A percentile compares a stretch with the other conserved stretches of the same genome.
Evolutionary conservation across 2,113 vertebrate genomes (phyloP).

Genomic region (Macrotus californicus): DNA sequence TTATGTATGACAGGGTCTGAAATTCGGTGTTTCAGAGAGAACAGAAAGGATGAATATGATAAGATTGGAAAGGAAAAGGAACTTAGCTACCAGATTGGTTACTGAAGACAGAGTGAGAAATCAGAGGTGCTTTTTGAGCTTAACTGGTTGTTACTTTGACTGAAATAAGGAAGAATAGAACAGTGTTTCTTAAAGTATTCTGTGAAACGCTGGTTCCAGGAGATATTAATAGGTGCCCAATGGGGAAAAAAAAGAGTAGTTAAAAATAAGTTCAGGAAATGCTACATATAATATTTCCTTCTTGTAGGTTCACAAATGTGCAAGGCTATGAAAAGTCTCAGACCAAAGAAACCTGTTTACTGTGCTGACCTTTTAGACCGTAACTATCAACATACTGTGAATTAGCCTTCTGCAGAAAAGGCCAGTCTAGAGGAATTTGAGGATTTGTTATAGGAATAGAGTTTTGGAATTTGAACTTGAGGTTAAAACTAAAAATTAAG

Average conservation of each 20-base stretch:
- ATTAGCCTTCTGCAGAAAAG: background rate
- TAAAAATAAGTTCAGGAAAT: constrained; percentile 61
- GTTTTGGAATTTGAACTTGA: background rate
- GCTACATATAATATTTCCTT: constrained; percentile 18
- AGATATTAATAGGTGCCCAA: constrained; percentile 49
- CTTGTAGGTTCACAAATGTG: constrained; percentile 11
- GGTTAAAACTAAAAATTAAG: background rate
- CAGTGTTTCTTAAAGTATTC: constrained; percentile 18
- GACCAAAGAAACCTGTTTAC: background rate
- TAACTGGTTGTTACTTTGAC: background rate
- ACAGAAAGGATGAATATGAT: background rate
- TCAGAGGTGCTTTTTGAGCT: background rate
- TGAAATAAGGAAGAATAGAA: constrained; percentile 13
- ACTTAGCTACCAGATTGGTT: background rate
- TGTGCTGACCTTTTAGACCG: background rate
- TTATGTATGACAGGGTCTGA: background rate
- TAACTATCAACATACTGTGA: background rate
- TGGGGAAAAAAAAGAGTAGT: background rate
- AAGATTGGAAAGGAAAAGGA: background rate
- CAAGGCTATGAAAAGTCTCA: constrained; percentile 13
- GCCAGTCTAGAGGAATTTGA: constrained; percentile 10
- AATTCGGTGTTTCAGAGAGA: background rate
- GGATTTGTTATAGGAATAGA: background rate
- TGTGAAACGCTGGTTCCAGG: constrained; percentile 43
- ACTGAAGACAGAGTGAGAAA: background rate